Evolutionary conservation across 2,888 invertebrate genomes (phyloP).

Genomic region (Physocephala rufipes): DNA sequence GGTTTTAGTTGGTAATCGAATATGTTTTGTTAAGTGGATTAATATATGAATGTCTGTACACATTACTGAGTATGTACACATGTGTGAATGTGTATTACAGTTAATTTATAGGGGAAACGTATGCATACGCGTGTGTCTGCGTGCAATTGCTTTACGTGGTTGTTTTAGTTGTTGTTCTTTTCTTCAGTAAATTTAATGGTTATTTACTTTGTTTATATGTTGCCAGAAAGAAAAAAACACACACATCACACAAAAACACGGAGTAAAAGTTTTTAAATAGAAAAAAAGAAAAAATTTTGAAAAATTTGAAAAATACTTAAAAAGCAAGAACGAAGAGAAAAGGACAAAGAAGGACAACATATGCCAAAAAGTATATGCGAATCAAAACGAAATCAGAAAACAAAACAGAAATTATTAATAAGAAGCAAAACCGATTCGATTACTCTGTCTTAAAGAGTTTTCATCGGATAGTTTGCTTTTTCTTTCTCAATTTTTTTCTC

Average conservation of each 20-base stretch:
- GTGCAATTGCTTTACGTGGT: slow-evolving; percentile 6
- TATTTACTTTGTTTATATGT: background rate
- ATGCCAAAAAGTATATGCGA: background rate
- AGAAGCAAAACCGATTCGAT: background rate
- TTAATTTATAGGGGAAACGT: too few species aligned
- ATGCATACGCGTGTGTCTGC: background rate
- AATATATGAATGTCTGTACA: slow-evolving; percentile 12
- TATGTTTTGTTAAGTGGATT: slow-evolving; percentile 11
- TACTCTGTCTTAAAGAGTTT: background rate
- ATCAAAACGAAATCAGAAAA: background rate
- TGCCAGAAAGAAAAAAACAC: slow-evolving; percentile 4
- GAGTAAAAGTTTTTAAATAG: slow-evolving; percentile 3
- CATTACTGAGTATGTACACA: background rate
- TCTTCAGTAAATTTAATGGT: too few species aligned
- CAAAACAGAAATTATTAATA: background rate
- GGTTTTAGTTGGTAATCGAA: background rate
- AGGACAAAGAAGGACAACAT: too few species aligned
- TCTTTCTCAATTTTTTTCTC: background rate
- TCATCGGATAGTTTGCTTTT: background rate
- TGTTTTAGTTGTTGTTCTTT: too few species aligned
- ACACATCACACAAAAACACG: too few species aligned
- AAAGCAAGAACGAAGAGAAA: too few species aligned
- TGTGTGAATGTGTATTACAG: slow-evolving; percentile 17
- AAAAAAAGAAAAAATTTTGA: background rate
- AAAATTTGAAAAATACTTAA: too few species aligned